A percentile compares a stretch with the other conserved stretches of the same genome.
Conservation (phyloP, 2,888 invertebrate species). For the Nymphalis c-album region DNA sequence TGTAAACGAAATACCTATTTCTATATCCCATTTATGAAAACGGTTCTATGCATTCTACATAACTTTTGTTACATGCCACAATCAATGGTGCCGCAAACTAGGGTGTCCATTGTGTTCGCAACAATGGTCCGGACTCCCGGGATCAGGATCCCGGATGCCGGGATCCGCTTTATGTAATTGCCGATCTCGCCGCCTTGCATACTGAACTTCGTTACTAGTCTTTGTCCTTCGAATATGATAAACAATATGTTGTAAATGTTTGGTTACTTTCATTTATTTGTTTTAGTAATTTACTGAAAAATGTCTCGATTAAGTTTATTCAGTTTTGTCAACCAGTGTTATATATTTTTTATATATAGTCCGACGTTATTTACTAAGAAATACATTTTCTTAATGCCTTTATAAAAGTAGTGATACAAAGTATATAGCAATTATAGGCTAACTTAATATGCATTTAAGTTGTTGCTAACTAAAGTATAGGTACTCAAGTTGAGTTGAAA, state of each 20-base stretch:
- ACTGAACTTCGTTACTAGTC: slow-evolving; percentile 5
- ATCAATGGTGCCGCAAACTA: slow-evolving; percentile 14
- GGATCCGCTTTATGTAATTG: slow-evolving; percentile 15
- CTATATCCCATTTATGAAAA: background rate
- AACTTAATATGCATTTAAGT: too few species aligned
- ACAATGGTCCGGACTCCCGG: slow-evolving; percentile 9
- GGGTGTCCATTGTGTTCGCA: slow-evolving; percentile 4
- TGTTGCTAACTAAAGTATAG: too few species aligned
- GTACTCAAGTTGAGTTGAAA: too few species aligned
- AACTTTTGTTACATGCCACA: slow-evolving; percentile 3
- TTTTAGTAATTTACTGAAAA: too few species aligned
- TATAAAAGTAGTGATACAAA: too few species aligned
- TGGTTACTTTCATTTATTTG: too few species aligned
- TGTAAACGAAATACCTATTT: background rate
- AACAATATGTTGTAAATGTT: background rate
- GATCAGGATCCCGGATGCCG: slow-evolving; percentile 9
- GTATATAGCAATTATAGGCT: too few species aligned
- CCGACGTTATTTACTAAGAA: too few species aligned
- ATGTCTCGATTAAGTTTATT: too few species aligned
- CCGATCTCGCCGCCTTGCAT: slow-evolving; percentile 9
- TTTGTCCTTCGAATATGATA: slow-evolving; percentile 5
- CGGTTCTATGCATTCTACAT: background rate
- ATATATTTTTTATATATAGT: too few species aligned
- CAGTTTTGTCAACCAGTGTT: too few species aligned
- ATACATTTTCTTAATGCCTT: too few species aligned